phyloP scores from a whole-genome alignment of 1,140 invertebrate genomes.

The Melanaphis sacchari region DNA sequence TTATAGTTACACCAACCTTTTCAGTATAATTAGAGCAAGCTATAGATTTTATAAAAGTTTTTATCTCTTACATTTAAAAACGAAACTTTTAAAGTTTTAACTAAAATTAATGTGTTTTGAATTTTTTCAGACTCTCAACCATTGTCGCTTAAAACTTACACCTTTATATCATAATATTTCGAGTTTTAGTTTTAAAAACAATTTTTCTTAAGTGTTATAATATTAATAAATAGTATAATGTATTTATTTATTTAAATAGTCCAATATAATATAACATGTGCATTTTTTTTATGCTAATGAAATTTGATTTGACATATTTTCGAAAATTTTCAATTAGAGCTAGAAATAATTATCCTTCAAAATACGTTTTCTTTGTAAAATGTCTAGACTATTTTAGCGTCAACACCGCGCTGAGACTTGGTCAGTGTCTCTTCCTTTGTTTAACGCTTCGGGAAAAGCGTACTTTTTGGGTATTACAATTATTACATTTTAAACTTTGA shows the following conservation, averaged over 20 bases:
- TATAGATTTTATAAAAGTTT: neutral
- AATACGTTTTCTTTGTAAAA: too few species aligned
- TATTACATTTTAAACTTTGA: neutral
- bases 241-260: neutral
- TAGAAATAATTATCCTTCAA: neutral
- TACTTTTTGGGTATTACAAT: neutral
- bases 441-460: too few species aligned
- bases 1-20: neutral
- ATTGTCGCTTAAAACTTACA: neutral
- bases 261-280: neutral
- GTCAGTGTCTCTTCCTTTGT: too few species aligned
- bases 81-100: neutral
- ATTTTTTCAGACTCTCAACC: neutral
- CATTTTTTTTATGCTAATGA: neutral
- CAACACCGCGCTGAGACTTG: too few species aligned
- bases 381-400: too few species aligned
- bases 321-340: neutral
- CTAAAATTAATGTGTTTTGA: neutral
- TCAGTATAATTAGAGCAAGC: neutral
- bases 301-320: neutral
- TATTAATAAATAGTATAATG: neutral
- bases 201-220: neutral
- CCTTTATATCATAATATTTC: neutral
- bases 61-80: neutral
- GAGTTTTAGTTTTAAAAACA: neutral